phyloP scores from a whole-genome alignment of 2,113 vertebrate genomes.

The Myrmecobius fasciatus region DNA sequence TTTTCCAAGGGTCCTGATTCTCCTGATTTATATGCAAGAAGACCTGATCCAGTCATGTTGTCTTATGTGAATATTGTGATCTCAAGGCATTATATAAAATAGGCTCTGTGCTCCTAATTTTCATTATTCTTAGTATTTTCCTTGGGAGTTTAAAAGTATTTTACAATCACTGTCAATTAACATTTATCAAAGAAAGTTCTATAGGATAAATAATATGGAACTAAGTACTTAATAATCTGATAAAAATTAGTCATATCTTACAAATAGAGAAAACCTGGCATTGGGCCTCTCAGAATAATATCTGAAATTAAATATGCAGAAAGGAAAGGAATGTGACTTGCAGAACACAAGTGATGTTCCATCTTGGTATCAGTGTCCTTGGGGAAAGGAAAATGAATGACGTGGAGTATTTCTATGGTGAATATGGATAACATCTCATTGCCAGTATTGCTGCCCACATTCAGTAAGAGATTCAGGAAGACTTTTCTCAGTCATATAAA shows the following conservation, averaged over 20 bases:
- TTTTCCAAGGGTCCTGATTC: constrained; percentile 22
- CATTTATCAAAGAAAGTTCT: constrained; percentile 28
- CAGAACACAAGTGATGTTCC: constrained; percentile 13
- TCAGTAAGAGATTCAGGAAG: constrained; percentile 59
- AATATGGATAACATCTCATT: constrained; percentile 36
- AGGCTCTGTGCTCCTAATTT: constrained; percentile 3
- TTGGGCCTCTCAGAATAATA: neutral
- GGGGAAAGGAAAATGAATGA: constrained; percentile 44
- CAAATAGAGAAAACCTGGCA: constrained; percentile 53
- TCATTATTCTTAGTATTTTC: neutral
- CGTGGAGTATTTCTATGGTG: constrained; percentile 28
- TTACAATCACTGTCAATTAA: constrained; percentile 11
- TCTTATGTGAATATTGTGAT: neutral
- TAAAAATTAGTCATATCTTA: constrained; percentile 40
- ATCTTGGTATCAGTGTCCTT: constrained; percentile 40
- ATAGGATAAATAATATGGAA: constrained; percentile 32
- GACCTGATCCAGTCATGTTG: constrained; percentile 10
- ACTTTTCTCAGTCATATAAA: constrained; percentile 70
- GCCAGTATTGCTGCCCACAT: constrained; percentile 59
- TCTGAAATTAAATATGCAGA: constrained; percentile 34
- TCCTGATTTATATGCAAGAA: constrained; percentile 13
- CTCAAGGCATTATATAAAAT: constrained; percentile 33
- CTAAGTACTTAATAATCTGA: constrained; percentile 32
- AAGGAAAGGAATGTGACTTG: constrained; percentile 27
- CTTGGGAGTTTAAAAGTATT: constrained; percentile 18